Percentiles rank a stretch among this genome's conserved stretches.
Conservation (phyloP, 1,140 invertebrate genomes). For the Agrypnia vestita region DNA sequence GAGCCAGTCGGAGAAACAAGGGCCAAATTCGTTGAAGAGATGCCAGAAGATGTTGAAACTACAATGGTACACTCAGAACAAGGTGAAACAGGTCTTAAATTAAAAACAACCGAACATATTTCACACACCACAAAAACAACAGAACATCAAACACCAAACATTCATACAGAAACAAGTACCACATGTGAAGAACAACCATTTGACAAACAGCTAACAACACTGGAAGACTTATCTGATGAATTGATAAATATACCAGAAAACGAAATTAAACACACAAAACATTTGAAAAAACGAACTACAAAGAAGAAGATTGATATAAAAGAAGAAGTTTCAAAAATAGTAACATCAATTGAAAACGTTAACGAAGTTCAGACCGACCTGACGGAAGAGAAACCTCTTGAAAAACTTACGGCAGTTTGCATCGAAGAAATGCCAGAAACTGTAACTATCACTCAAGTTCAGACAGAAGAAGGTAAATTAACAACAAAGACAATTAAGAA, state of each 20-base stretch:
- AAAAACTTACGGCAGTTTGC: neutral
- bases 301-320: conserved; percentile 64
- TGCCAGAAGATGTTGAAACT: conserved; percentile 12
- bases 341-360: conserved; percentile 58
- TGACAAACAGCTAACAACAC: neutral
- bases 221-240: conserved; percentile 18
- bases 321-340: conserved; percentile 63
- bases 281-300: conserved; percentile 63
- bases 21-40: neutral
- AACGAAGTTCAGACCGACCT: conserved; percentile 49
- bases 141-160: conserved; percentile 58
- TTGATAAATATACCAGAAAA: conserved; percentile 40
- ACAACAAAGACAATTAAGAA: conserved; percentile 58
- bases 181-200: conserved; percentile 38
- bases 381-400: neutral
- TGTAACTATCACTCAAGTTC: conserved; percentile 66
- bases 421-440: conserved; percentile 51
- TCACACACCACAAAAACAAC: conserved; percentile 51
- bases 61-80: conserved; percentile 55
- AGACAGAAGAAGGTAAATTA: conserved; percentile 62
- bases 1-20: neutral
- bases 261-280: conserved; percentile 63
- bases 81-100: conserved; percentile 4
- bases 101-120: conserved; percentile 23
- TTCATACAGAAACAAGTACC: conserved; percentile 46